These are phyloP conservation scores for Notamacropus eugenii DNA, from an alignment of 2,797 vertebrate genomes.

Conservation along the genomic window DNA sequence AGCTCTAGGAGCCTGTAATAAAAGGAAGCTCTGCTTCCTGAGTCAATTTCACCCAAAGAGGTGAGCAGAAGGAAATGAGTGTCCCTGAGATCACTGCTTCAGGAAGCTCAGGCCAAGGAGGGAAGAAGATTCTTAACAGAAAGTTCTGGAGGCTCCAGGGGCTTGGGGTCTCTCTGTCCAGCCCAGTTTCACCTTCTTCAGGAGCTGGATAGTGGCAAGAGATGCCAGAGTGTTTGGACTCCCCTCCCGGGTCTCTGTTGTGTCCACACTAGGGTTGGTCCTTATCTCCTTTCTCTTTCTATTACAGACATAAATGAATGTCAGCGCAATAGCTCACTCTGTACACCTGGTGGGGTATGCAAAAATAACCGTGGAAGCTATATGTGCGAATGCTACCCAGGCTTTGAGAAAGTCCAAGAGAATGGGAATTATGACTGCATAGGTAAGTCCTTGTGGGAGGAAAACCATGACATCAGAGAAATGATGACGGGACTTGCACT, in stretches of 20 bases:
- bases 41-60: background rate
- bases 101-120: background rate
- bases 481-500: no score
- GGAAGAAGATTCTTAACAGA: background rate
- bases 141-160: no score
- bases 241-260: background rate
- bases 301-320: slow-evolving; percentile 67
- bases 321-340: slow-evolving; percentile 24
- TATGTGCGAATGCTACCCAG: no score
- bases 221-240: background rate
- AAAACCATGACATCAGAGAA: no score
- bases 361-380: no score
- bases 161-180: background rate
- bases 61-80: background rate
- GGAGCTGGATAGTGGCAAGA: background rate
- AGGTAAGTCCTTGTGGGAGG: no score
- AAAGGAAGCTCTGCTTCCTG: background rate
- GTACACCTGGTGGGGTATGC: background rate
- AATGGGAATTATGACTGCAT: no score
- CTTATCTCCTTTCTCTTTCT: background rate
- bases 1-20: background rate
- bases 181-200: background rate
- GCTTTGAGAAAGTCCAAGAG: no score
- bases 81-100: background rate
- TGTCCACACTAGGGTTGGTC: background rate